A percentile compares a stretch with the other conserved stretches of the same genome.
phyloP scores from a whole-genome alignment of 2,888 invertebrate genomes.

The Dichetophora obliterata region DNA sequence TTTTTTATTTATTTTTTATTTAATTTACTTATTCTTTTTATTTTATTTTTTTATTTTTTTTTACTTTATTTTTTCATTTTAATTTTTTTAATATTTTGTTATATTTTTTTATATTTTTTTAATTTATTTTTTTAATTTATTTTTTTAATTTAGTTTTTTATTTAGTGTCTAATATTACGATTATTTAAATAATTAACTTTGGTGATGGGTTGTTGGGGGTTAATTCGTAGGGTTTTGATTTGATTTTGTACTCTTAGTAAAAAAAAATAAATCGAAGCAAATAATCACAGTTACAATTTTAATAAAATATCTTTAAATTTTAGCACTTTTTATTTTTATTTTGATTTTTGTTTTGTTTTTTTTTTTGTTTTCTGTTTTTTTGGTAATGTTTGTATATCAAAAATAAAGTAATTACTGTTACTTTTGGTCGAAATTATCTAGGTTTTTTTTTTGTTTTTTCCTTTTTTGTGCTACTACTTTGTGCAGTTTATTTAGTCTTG shows the following conservation, averaged over 20 bases:
- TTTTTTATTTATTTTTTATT: no score
- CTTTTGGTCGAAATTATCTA: conserved; percentile 24
- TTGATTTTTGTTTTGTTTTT: background rate
- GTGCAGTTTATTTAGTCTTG: background rate
- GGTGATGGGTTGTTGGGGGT: no score
- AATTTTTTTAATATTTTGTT: no score
- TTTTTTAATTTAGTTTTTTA: no score
- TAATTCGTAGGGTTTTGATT: background rate
- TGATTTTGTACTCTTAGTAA: conserved; percentile 18
- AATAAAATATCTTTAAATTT: background rate
- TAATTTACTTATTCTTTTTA: no score
- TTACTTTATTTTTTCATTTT: conserved; percentile 6
- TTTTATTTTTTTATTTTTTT: background rate
- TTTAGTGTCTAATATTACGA: background rate
- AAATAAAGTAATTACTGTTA: conserved; percentile 27
- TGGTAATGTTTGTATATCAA: conserved; percentile 15
- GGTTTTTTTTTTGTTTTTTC: no score
- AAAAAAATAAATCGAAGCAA: conserved; percentile 5
- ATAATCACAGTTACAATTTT: conserved; percentile 30
- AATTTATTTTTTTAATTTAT: no score
- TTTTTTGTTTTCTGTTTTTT: background rate
- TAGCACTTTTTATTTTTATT: background rate
- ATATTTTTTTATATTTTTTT: conserved; percentile 11
- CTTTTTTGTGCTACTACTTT: background rate
- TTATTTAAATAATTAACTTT: no score